Conservation (phyloP, 2,888 invertebrate genomes). For the Agrochola lota region DNA sequence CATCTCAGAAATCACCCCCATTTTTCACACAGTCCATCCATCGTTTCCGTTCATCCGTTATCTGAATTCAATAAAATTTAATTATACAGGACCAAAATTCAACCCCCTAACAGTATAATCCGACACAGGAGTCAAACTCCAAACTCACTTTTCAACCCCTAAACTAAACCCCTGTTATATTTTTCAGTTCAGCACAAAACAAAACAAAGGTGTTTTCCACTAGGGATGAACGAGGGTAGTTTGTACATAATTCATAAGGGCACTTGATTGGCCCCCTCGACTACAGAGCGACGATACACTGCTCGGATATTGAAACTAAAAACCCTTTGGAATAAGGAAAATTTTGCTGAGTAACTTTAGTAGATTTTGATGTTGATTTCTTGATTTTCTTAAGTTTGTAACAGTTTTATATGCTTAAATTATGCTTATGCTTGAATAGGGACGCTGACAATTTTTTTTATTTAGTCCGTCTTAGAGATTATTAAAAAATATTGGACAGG, state of each 20-base stretch:
- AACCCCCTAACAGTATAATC: neutral
- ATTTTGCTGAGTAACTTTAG: slow-evolving; percentile 1
- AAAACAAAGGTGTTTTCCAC: slow-evolving; percentile 55
- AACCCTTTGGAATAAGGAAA: slow-evolving; percentile 31
- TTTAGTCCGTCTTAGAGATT: too few relatives aligned
- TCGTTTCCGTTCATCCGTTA: too few relatives aligned
- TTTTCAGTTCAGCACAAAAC: slow-evolving; percentile 48
- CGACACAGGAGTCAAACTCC: neutral
- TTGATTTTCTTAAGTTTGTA: neutral
- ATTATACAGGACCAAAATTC: neutral
- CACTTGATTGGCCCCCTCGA: slow-evolving; percentile 60
- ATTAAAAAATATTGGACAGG: too few relatives aligned
- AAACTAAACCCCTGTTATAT: slow-evolving; percentile 8
- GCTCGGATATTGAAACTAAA: slow-evolving; percentile 53
- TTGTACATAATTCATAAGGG: slow-evolving; percentile 69
- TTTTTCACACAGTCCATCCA: neutral
- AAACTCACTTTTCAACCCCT: neutral
- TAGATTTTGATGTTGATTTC: neutral
- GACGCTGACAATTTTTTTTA: too few relatives aligned
- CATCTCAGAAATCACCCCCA: neutral
- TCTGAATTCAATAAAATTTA: too few relatives aligned
- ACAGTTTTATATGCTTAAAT: neutral
- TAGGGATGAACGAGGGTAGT: slow-evolving; percentile 48
- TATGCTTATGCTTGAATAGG: neutral
- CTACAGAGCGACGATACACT: slow-evolving; percentile 41